A percentile compares a stretch with the other conserved stretches of the same genome.
Evolutionary conservation across 2,888 invertebrate species (phyloP).

Genomic region (Nymphalis urticae): DNA sequence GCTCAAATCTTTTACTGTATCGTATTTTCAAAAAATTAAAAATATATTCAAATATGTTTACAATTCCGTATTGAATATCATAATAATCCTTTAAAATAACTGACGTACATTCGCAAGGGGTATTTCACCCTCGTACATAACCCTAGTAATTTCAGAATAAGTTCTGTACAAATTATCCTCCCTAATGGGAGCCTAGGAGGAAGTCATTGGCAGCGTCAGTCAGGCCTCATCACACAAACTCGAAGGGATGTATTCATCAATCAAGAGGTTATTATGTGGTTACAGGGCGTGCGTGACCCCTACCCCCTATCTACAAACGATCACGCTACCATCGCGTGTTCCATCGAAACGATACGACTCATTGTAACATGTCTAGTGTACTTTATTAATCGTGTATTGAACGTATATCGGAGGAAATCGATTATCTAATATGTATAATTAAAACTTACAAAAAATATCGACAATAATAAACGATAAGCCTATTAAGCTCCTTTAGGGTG

Average conservation of each 20-base stretch:
- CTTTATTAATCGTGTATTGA: conserved; percentile 15
- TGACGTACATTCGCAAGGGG: neutral
- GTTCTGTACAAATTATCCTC: conserved; percentile 26
- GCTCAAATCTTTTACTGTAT: too few relatives aligned
- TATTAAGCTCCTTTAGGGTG: too few relatives aligned
- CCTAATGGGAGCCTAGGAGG: conserved; percentile 30
- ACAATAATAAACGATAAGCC: neutral
- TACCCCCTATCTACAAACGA: conserved; percentile 36
- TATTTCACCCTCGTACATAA: neutral
- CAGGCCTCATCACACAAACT: conserved; percentile 39
- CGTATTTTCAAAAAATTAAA: too few relatives aligned
- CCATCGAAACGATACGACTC: conserved; percentile 24
- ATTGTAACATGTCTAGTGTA: conserved; percentile 23
- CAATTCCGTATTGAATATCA: too few relatives aligned
- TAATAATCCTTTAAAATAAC: too few relatives aligned
- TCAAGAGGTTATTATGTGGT: conserved; percentile 50
- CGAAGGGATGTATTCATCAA: conserved; percentile 49
- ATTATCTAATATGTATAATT: neutral
- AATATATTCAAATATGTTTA: too few relatives aligned
- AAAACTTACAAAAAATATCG: neutral
- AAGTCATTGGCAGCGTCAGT: conserved; percentile 42
- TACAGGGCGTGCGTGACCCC: conserved; percentile 38
- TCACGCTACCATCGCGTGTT: conserved; percentile 37
- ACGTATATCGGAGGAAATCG: neutral
- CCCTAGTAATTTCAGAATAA: neutral